Conservation (phyloP, 1,140 invertebrate genomes). For the Chrysopa pallens region DNA sequence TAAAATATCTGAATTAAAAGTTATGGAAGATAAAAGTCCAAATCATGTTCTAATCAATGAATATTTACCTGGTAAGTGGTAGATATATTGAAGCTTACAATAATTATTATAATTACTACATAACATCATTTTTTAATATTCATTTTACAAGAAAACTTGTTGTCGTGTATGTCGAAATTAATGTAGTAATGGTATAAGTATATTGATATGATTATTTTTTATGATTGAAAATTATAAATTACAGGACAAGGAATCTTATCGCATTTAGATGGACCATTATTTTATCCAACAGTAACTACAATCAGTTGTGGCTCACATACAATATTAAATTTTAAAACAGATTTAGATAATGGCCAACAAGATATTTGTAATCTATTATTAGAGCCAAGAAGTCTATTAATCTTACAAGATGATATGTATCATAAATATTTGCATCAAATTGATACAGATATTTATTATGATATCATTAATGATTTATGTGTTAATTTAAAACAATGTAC, state of each 20-base stretch:
- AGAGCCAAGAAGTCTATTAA: slow-evolving; percentile 72
- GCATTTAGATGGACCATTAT: slow-evolving; percentile 87
- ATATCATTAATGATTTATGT: slow-evolving; percentile 45
- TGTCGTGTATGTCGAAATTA: too few species aligned
- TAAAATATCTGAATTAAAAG: slow-evolving; percentile 47
- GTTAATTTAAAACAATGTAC: slow-evolving; percentile 49
- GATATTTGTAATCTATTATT: slow-evolving; percentile 51
- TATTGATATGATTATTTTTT: too few species aligned
- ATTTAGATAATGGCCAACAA: slow-evolving; percentile 14
- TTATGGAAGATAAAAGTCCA: slow-evolving; percentile 62
- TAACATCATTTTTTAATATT: too few species aligned
- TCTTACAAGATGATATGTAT: slow-evolving; percentile 74
- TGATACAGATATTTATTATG: slow-evolving; percentile 46
- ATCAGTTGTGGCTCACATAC: slow-evolving; percentile 83
- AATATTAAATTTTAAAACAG: slow-evolving; percentile 66
- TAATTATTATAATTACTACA: too few species aligned
- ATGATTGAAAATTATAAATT: too few species aligned
- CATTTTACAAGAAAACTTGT: too few species aligned
- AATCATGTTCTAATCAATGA: slow-evolving; percentile 97
- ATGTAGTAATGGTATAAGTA: too few species aligned
- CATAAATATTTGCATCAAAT: slow-evolving; percentile 79
- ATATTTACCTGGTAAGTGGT: slow-evolving; percentile 74
- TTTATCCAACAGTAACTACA: slow-evolving; percentile 83
- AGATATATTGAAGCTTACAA: too few species aligned
- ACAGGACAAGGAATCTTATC: slow-evolving; percentile 92